Evolutionary conservation across 1,140 invertebrate genomes (phyloP), one percentile per base, ranked within the genome.

Genomic region (Leptinotarsa lineolata): DNA sequence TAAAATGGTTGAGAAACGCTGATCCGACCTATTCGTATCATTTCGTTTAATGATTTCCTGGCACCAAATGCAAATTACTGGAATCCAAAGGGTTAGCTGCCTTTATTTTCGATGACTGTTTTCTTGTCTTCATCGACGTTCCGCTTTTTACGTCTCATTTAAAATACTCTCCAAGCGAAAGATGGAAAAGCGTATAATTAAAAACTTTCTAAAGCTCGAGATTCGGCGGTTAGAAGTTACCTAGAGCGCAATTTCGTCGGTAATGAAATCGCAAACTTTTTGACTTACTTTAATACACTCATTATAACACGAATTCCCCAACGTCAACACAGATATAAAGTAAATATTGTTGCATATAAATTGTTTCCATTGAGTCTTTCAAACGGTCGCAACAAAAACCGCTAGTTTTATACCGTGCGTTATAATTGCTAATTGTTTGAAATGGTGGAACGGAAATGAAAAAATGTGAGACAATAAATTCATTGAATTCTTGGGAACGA

Each of bases 111-210:
- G 30, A 39, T 39, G 48, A 54, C 15, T 54, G 48, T 54, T 54
- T 54, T 15, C n/a, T 12, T 54, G 48, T 54, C 48, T 54, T 16
- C 48, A 54, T 54, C n/a, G n/a, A 4, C 48, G 48, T 54, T 54
- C 48, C 48, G 48, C 48, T 54, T 54, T 54, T 54, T 54, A 15
- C 16, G 48, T 54, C 48, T 18, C 48, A 54, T 54, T 54, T 54
- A 54, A 54, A 54, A 54, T 54, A 16, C 48, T 16, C 48, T 18
- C 15, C n/a, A 18, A 54, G 48, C 48, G n/a, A 54, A 54, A 54
- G 48, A 54, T 54, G 48, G 48, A 54, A 54, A 54, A 54, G 48
- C 48, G n/a, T 54, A 54, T 54, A 54, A 54, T 54, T 54, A 54
- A 54, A 54, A 54, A 54, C 48, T 54, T 54, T 54, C 48, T 18